These are phyloP conservation scores for Tarsius wallacei DNA, from an alignment of 2,797 vertebrate species.

Conservation along the genomic window DNA sequence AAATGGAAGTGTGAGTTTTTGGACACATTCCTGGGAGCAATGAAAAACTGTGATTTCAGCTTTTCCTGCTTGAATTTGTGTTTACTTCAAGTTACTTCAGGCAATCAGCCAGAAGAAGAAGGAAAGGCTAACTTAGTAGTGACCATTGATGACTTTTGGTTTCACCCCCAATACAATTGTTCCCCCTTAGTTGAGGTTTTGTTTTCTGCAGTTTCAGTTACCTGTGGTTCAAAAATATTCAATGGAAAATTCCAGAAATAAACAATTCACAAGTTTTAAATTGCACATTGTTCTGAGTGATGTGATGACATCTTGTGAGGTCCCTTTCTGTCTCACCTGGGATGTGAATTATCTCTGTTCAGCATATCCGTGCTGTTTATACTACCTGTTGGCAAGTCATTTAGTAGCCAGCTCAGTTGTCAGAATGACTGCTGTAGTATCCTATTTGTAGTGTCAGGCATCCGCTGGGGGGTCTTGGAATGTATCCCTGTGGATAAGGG, in stretches of 20 bases:
- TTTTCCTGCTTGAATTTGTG: constrained; percentile 15
- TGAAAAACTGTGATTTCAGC: not conserved
- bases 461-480: not conserved
- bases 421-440: not conserved
- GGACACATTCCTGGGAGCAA: not conserved
- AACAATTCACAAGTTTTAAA: not conserved
- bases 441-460: not conserved
- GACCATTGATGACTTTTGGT: not conserved
- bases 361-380: not conserved
- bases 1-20: not conserved
- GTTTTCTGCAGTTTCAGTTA: not conserved
- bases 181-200: not conserved
- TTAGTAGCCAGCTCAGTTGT: not conserved
- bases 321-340: not conserved
- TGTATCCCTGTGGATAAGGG: not conserved
- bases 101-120: not conserved
- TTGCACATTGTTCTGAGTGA: not conserved
- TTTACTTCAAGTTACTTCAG: not conserved
- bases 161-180: not conserved
- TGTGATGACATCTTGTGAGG: not conserved
- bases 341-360: not conserved
- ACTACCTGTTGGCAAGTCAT: not conserved
- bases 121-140: not conserved
- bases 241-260: not conserved
- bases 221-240: not conserved